phyloP scores from a whole-genome alignment of 2,113 vertebrate species.

The Aythya baeri region DNA sequence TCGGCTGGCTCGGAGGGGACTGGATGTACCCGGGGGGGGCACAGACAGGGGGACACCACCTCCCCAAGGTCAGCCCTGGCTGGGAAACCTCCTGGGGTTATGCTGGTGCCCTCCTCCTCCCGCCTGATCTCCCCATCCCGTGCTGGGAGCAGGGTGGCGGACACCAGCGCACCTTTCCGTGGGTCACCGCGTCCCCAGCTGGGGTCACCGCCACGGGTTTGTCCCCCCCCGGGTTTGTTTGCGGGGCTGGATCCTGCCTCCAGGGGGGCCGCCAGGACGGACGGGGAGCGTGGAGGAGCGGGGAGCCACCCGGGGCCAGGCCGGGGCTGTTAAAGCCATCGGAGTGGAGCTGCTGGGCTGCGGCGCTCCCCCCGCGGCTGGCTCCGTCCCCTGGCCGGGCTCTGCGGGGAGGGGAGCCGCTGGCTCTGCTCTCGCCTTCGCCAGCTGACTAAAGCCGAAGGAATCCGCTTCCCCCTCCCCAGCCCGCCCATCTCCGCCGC shows the following conservation, averaged over 20 bases:
- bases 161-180: not conserved
- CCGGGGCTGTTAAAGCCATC: conserved; percentile 53
- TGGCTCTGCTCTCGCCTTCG: not conserved
- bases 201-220: fast-evolving
- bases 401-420: not conserved
- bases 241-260: not conserved
- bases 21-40: not conserved
- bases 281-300: not conserved
- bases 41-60: too few relatives aligned
- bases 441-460: conserved; percentile 52
- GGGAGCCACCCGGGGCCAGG: not conserved
- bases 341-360: not conserved
- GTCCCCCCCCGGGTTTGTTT: not conserved
- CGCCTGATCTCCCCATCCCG: not conserved
- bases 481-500: not conserved
- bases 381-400: not conserved
- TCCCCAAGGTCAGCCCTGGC: not conserved
- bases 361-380: not conserved
- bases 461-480: conserved; percentile 24
- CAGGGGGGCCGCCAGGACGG: not conserved
- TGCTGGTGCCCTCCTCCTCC: not conserved
- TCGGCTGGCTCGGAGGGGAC: not conserved
- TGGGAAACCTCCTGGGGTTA: too few relatives aligned
- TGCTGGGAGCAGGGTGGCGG: not conserved
- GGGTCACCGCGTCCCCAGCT: not conserved